A percentile compares a stretch with the other conserved stretches of the same genome.
phyloP scores from a whole-genome alignment of 2,888 invertebrate species.

The Bombylius discolor region DNA sequence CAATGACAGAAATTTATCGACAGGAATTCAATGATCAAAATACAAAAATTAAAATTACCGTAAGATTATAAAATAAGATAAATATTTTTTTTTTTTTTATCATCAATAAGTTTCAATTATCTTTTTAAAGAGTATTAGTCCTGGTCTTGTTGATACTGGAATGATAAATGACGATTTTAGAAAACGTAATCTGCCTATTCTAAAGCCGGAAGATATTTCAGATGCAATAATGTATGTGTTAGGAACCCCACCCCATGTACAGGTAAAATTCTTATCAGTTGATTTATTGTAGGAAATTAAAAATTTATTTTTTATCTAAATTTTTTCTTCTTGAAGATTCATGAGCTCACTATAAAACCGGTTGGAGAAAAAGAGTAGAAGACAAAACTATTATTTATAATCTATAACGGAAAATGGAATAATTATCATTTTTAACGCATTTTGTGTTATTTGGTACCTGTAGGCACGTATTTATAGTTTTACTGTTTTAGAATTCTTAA shows the following conservation, averaged over 20 bases:
- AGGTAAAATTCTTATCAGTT: constrained; percentile 17
- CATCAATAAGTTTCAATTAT: too few relatives aligned
- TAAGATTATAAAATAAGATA: constrained; percentile 4
- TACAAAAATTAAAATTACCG: constrained; percentile 26
- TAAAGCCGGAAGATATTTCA: constrained; percentile 29
- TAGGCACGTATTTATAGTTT: too few relatives aligned
- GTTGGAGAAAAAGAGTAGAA: constrained; percentile 1
- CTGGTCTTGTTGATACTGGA: constrained; percentile 31
- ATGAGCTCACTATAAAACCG: constrained; percentile 6
- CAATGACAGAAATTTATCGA: constrained; percentile 28
- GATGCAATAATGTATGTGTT: constrained; percentile 31
- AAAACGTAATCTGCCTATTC: constrained; percentile 20
- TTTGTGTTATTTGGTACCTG: too few relatives aligned
- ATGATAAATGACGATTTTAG: constrained; percentile 28
- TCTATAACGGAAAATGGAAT: too few relatives aligned
- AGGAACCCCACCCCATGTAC: constrained; percentile 28
- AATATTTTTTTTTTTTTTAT: too few relatives aligned
- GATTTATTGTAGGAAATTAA: too few relatives aligned
- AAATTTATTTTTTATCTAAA: neutral
- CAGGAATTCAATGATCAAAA: constrained; percentile 26
- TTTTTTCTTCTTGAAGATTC: neutral
- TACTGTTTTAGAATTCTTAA: too few relatives aligned
- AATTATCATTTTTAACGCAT: too few relatives aligned
- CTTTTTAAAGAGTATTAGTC: constrained; percentile 26
- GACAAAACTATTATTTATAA: too few relatives aligned